phyloP scores from a whole-genome alignment of 2,888 invertebrate genomes.

The Stenchaetothrips biformis region DNA sequence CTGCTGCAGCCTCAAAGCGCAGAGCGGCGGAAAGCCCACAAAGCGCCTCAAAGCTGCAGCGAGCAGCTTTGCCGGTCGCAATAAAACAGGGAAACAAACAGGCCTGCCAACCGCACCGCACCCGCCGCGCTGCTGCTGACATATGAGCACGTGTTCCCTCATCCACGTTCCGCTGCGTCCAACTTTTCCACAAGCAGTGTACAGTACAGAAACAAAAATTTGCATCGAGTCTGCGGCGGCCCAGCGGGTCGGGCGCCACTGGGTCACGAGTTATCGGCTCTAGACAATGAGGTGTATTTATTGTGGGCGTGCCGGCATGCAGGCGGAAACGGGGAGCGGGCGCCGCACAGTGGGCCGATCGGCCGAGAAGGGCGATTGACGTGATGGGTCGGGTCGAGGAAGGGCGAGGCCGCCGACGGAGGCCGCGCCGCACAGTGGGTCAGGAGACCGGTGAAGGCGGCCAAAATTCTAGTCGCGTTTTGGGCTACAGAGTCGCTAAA shows the following conservation, averaged over 20 bases:
- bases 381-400: no score
- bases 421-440: no score
- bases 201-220: neutral
- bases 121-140: no score
- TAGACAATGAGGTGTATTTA: conserved; percentile 16
- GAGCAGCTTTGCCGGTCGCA: neutral
- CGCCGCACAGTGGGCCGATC: neutral
- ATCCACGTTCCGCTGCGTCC: neutral
- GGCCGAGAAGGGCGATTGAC: no score
- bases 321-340: neutral
- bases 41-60: neutral
- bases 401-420: no score
- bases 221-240: neutral
- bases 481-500: no score
- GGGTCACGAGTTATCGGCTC: neutral
- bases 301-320: neutral
- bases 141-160: no score
- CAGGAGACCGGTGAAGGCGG: no score
- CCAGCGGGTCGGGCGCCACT: neutral
- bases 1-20: conserved; percentile 38
- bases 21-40: conserved; percentile 33
- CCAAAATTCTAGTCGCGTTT: no score
- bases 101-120: conserved; percentile 19
- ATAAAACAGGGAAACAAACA: neutral
- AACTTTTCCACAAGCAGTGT: neutral